phyloP scores from a whole-genome alignment of 1,140 invertebrate genomes.

The Caerostris extrusa region DNA sequence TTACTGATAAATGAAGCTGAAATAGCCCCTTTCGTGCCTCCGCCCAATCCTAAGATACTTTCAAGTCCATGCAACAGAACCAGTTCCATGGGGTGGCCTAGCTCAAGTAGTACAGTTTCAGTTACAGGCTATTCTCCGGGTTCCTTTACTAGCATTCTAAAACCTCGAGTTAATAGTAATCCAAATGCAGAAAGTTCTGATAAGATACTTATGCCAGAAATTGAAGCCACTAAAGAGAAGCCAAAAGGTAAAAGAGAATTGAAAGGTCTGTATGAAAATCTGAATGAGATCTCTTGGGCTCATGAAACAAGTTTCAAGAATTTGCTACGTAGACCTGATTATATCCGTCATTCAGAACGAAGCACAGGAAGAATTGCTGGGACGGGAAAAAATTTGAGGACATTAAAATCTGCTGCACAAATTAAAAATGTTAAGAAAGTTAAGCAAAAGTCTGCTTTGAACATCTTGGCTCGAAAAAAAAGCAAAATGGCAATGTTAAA shows the following conservation, averaged over 20 bases:
- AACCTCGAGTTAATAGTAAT: background rate
- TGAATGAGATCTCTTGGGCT: conserved; percentile 63
- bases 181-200: too few species aligned
- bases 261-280: conserved; percentile 37
- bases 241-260: conserved; percentile 44
- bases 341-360: conserved; percentile 39
- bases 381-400: conserved; percentile 31
- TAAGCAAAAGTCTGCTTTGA: background rate
- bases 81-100: conserved; percentile 11
- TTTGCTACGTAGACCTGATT: conserved; percentile 40
- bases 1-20: conserved; percentile 40
- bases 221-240: background rate
- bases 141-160: background rate
- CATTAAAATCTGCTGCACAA: background rate
- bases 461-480: background rate
- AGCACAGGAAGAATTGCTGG: background rate
- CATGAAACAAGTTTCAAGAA: conserved; percentile 63
- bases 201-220: background rate
- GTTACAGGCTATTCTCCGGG: conserved; percentile 22
- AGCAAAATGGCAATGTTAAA: conserved; percentile 4
- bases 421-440: background rate
- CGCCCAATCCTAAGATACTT: background rate
- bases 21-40: conserved; percentile 27
- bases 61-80: background rate
- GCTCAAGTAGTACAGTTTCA: background rate